Evolutionary conservation across 2,797 vertebrate genomes (phyloP), one percentile per base, ranked within the genome.

Genomic region (Crypturellus tataupa): DNA sequence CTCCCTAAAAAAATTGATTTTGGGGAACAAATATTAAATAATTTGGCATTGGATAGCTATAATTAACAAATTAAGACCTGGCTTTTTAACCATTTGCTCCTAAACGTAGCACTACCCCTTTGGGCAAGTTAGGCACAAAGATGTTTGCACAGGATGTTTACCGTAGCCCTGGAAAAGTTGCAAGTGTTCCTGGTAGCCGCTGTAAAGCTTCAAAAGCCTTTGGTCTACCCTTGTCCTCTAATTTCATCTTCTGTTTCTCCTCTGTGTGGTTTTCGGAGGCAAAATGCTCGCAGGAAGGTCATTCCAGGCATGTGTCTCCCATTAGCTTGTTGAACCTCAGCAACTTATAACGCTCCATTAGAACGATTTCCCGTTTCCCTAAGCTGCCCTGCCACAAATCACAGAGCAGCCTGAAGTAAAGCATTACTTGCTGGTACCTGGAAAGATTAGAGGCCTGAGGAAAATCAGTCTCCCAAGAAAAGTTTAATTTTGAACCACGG

Each of bases 291-390:
- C 78, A 91, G 68, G 70, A 40, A 84, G 80, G 78, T 90, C 80
- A 39, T 78, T 91, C 77, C 89, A 94, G 63, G 87, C 89, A 93
- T 94, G 68, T 96, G 94, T 89, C 46, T 96, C 72, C 77, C 58
- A 94, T 96, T 96, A 93, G 77, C 71, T 93, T 91, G 73, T 37
- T 95, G 92, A 97, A 93, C 94, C 81, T 47, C 25, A 94, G 72
- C 67, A 93, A 91, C 89, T 87, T 81, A 23, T 56, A 93, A 53
- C 87, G 85, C 77, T 81, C 91, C 89, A 94, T 96, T 93, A 94
- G 90, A 85, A 85, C 55, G 15, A 91, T 93, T 94, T 95, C 87
- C 70, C 71, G 31, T 85, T 87, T 94, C 64, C 63, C 60, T 77
- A 46, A 79, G 60, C 93, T 89, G 53, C 80, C 75, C 44, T 64